Conservation (phyloP, 2,113 vertebrate species). For the Plotosus lineatus region DNA sequence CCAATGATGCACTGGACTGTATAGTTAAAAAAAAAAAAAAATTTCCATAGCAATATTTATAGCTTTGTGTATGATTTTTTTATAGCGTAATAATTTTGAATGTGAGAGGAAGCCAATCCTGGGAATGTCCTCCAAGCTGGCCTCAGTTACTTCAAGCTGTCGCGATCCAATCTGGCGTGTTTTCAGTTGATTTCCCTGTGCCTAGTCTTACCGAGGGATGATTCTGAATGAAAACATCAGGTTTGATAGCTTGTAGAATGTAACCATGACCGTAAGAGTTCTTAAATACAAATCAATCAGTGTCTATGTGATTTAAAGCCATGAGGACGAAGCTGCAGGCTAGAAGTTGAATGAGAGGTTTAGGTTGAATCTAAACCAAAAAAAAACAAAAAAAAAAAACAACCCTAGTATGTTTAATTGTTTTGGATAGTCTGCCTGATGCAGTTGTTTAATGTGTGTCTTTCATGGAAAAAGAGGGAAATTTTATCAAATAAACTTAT, state of each 20-base stretch:
- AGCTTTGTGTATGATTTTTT: conserved; percentile 68
- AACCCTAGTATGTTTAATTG: conserved; percentile 9
- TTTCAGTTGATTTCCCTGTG: conserved; percentile 18
- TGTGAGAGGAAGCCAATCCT: conserved; percentile 56
- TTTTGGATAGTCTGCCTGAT: conserved; percentile 30
- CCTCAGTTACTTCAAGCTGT: conserved; percentile 43
- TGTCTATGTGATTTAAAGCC: conserved; percentile 22
- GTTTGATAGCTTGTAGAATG: conserved; percentile 6
- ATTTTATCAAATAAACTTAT: conserved; percentile 65
- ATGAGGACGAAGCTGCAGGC: conserved; percentile 18
- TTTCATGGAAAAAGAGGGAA: conserved; percentile 64
- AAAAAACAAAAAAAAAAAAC: not conserved
- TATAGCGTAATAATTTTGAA: conserved; percentile 65
- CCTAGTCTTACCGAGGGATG: not conserved
- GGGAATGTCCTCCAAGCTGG: conserved; percentile 61
- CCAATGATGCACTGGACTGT: conserved; percentile 81
- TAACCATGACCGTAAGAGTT: conserved; percentile 18
- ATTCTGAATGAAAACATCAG: not conserved
- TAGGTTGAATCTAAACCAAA: conserved; percentile 30
- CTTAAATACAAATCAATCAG: not conserved
- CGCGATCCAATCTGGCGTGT: not conserved
- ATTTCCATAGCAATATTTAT: conserved; percentile 82
- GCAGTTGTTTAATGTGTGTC: conserved; percentile 36
- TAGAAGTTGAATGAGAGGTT: conserved; percentile 29
- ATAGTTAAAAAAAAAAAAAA: conserved; percentile 64